A percentile compares a stretch with the other conserved stretches of the same genome.
These are phyloP conservation scores for Cistogaster globosa DNA, from an alignment of 2,888 invertebrate genomes.

Conservation along the genomic window DNA sequence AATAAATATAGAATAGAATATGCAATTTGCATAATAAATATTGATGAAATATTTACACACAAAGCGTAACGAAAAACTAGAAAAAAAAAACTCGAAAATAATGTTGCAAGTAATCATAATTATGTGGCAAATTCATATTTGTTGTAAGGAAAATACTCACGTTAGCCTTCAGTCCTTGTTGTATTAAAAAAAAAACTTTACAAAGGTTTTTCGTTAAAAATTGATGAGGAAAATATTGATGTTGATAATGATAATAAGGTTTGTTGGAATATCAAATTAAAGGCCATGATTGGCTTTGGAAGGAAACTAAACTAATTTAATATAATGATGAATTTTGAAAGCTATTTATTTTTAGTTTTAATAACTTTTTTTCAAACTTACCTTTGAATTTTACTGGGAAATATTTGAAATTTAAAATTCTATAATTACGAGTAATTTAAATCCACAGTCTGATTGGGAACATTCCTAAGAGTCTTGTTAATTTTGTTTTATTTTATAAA, in stretches of 20 bases:
- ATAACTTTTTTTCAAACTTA: too few species aligned
- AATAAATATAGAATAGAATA: constrained; percentile 68
- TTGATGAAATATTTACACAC: constrained; percentile 67
- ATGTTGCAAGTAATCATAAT: constrained; percentile 35
- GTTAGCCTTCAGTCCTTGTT: not conserved
- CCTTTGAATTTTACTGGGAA: too few species aligned
- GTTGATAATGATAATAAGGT: too few species aligned
- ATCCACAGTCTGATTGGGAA: too few species aligned
- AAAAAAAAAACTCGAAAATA: constrained; percentile 27
- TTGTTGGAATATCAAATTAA: constrained; percentile 29
- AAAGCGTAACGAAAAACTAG: not conserved
- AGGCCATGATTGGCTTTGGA: constrained; percentile 17
- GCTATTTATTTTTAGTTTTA: too few species aligned
- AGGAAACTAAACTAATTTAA: constrained; percentile 15
- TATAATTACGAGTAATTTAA: too few species aligned
- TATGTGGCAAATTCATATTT: constrained; percentile 39
- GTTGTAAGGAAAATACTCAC: not conserved
- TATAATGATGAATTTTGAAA: not conserved
- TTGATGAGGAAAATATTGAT: constrained; percentile 11
- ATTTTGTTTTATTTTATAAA: too few species aligned
- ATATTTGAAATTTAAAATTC: too few species aligned
- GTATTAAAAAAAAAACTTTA: not conserved
- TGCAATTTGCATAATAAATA: constrained; percentile 74
- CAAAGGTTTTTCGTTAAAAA: constrained; percentile 20
- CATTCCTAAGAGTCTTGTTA: too few species aligned